Base-by-base conservation (phyloP, 2,888 invertebrate species). In the Chymomyza amoena region DNA sequence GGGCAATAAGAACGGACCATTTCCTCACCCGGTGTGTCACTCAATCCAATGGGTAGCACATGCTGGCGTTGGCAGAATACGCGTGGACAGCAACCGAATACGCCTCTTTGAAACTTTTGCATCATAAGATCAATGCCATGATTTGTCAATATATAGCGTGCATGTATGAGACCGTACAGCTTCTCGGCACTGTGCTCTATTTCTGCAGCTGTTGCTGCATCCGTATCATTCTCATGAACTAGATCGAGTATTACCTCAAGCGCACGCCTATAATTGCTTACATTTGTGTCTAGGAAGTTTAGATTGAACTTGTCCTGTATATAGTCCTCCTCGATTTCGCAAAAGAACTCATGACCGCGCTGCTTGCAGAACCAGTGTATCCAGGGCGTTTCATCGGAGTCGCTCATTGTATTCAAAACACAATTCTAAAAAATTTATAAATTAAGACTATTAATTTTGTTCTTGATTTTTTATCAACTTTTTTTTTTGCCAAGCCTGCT, bases 261-360 rank as follows among this genome's bases (percentile, higher is more conserved):
- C 13, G 99, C 99, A 93, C 98, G 98, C 91, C 99, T 95, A 93
- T 99, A 99, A 93, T 99, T 99, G 80, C 98, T 99, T 81, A 99
- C 99, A 93, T 99, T 98, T 92, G 99, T 98, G 93, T 98, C 99
- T 78, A 99, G 94, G 70, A 99, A 99, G 66, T 99, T 99, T 91
- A 99, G 94, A 93, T 99, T 99, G 92, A 99, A 99, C 93, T 99
- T 99, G 92, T 99, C 99, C 92, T 99, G 99, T 91, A 99, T 99
- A 90, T 99, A 99, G 92, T 99, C 99, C 92, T 99, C 99, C 92
- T 99, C 99, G 76, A 99, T 98, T 97, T 98, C 98, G 92, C 99
- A 99, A 92, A 98, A 99, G 92, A 98, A 99, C 92, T 99, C 99
- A 93, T 99, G 98, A 84, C 99, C 99, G 80, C 98, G 94, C 87